Base-by-base conservation (phyloP, 1,140 invertebrate species). In the Drosophila quadrilineata region DNA sequence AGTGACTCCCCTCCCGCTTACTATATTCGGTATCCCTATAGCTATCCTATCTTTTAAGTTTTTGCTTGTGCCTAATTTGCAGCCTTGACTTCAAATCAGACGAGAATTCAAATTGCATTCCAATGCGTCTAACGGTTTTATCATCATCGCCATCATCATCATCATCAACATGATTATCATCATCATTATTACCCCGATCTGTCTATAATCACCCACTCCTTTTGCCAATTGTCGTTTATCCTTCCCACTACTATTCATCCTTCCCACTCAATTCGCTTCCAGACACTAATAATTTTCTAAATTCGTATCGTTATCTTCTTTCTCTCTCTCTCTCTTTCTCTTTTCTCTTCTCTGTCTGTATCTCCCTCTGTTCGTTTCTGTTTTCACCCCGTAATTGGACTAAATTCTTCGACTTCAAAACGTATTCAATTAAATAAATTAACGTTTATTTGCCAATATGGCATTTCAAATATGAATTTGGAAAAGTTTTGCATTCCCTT, bases 61-160 rank as follows among this genome's bases (percentile, higher is more conserved):
- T 31, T 40, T 43, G 28, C 38, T 45, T 40, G 46, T 29, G 24
- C 35, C 50, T 70, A 71, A 71, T 71, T 71, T 62, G 69, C 50
- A 63, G 66, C 65, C 59, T 65, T 70, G 66, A 65, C 40, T 73
- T 50, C 49, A 14, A 31, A 48, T 29, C 24, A 22, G 28, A 22
- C 12, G 35, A 29, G 12, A 52, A 64, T 50, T 64, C 60, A 65
- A 64, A 64, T 68, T 77, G 79, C 77, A 84, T 84, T 84, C 79
- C 79, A 73, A 79, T 84, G 79, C 77, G 79, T 77, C 79, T 82
- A 82, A 82, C 77, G 77, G 77, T 80, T 80, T 74, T 68, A 80
- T 63, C 62, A 66, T 62, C 58, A 53, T 63, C 62, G 60, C 57
- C 58, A 53, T 58, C 36, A 45, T 40, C 29, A 63, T 63, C 50